phyloP scores from a whole-genome alignment of 1,140 invertebrate species.

The Lerema accius region DNA sequence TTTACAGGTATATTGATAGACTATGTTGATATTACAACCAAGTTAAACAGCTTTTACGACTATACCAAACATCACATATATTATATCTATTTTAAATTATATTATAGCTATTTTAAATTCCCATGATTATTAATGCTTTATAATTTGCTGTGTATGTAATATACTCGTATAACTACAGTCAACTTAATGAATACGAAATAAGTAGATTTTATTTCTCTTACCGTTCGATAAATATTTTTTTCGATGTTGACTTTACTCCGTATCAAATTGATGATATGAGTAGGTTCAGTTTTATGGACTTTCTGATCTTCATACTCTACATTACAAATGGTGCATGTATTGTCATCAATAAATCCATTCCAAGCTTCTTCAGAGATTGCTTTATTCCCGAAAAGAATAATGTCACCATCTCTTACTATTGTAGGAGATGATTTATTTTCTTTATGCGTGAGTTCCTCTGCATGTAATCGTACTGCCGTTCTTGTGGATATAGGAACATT shows the following conservation, averaged over 20 bases:
- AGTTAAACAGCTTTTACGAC: too few relatives aligned
- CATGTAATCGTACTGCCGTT: not conserved
- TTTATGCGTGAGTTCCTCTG: not conserved
- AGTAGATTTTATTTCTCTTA: too few relatives aligned
- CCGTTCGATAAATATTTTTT: constrained; percentile 40
- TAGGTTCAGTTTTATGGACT: constrained; percentile 26
- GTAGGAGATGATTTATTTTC: not conserved
- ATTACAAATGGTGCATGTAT: constrained; percentile 39
- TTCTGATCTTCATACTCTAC: constrained; percentile 34
- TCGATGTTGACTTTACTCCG: constrained; percentile 27
- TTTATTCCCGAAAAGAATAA: constrained; percentile 22
- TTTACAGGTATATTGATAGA: too few relatives aligned
- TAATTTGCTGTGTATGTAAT: too few relatives aligned
- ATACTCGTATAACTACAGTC: too few relatives aligned
- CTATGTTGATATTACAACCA: too few relatives aligned
- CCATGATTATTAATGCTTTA: too few relatives aligned
- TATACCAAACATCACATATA: too few relatives aligned
- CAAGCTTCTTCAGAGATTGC: constrained; percentile 32
- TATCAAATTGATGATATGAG: constrained; percentile 39
- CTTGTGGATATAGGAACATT: not conserved
- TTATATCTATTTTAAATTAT: too few relatives aligned
- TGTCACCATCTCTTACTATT: not conserved
- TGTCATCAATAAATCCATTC: constrained; percentile 35
- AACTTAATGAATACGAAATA: too few relatives aligned
- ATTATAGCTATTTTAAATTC: too few relatives aligned